Evolutionary conservation across 2,888 invertebrate genomes (phyloP).

Genomic region (Strigamia crassipes): DNA sequence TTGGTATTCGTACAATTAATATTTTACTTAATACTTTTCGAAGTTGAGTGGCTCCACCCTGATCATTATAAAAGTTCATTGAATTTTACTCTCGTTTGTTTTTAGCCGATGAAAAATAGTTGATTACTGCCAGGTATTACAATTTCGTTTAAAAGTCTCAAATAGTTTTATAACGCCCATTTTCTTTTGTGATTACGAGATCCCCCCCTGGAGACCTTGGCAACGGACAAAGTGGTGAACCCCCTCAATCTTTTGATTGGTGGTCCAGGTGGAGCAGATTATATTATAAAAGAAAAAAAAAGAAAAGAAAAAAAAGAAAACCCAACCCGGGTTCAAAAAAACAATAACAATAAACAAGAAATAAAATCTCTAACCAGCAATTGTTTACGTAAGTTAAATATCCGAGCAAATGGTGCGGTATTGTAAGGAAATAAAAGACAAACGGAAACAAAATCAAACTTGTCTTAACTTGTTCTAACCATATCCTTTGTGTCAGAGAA

Average conservation of each 20-base stretch:
- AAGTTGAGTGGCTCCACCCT: too few relatives aligned
- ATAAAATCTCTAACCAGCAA: too few relatives aligned
- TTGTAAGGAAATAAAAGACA: too few relatives aligned
- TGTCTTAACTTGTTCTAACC: too few relatives aligned
- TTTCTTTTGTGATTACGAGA: conserved; percentile 18
- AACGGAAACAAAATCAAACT: too few relatives aligned
- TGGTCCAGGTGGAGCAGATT: conserved; percentile 5
- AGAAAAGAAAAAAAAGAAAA: background rate
- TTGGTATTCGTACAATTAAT: too few relatives aligned
- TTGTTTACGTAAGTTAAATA: too few relatives aligned
- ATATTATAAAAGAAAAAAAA: background rate
- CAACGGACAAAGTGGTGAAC: background rate
- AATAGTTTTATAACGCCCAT: conserved; percentile 18
- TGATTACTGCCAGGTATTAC: background rate
- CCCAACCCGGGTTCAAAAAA: background rate
- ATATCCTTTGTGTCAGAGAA: too few relatives aligned
- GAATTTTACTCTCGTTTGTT: background rate
- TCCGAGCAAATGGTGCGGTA: too few relatives aligned
- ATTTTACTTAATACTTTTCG: too few relatives aligned
- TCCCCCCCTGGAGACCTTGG: conserved; percentile 1
- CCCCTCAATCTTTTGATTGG: background rate
- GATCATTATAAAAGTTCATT: too few relatives aligned
- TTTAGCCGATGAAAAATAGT: background rate
- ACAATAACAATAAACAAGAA: background rate
- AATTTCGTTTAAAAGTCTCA: background rate